A percentile compares a stretch with the other conserved stretches of the same genome.
These are phyloP conservation scores for Drosophila erecta DNA, from an alignment of 1,140 invertebrate genomes.

Conservation along the genomic window DNA sequence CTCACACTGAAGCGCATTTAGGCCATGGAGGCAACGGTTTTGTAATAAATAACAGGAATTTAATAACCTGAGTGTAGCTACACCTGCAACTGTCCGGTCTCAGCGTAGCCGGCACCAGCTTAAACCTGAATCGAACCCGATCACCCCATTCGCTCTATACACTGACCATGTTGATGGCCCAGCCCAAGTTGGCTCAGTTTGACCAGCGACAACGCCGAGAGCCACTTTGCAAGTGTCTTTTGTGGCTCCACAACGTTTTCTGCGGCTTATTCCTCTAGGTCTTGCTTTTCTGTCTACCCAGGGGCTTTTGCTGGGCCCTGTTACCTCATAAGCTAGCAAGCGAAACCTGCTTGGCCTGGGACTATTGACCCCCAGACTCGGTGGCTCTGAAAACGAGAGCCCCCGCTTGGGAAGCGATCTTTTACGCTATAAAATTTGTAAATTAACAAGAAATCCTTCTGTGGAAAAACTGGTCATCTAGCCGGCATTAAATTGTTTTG, in stretches of 20 bases:
- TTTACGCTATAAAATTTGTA: not conserved
- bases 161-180: not conserved
- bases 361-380: slow-evolving; percentile 58
- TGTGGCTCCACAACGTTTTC: not conserved
- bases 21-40: slow-evolving; percentile 74
- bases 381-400: slow-evolving; percentile 50
- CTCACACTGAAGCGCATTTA: slow-evolving; percentile 57
- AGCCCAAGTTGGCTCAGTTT: not conserved
- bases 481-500: not conserved
- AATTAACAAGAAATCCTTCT: not conserved
- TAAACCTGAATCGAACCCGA: slow-evolving; percentile 29
- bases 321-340: slow-evolving; percentile 16
- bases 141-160: slow-evolving; percentile 9
- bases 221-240: slow-evolving; percentile 40
- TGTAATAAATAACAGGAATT: slow-evolving; percentile 81
- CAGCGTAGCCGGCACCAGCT: slow-evolving; percentile 22
- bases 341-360: slow-evolving; percentile 44
- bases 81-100: slow-evolving; percentile 52
- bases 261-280: slow-evolving; percentile 14
- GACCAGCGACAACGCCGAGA: slow-evolving; percentile 23
- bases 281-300: slow-evolving; percentile 11
- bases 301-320: slow-evolving; percentile 8
- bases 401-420: not conserved
- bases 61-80: slow-evolving; percentile 73
- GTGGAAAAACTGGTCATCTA: too few relatives aligned